Conservation (phyloP, 2,113 vertebrate genomes). For the Hemibagrus wyckioides region DNA sequence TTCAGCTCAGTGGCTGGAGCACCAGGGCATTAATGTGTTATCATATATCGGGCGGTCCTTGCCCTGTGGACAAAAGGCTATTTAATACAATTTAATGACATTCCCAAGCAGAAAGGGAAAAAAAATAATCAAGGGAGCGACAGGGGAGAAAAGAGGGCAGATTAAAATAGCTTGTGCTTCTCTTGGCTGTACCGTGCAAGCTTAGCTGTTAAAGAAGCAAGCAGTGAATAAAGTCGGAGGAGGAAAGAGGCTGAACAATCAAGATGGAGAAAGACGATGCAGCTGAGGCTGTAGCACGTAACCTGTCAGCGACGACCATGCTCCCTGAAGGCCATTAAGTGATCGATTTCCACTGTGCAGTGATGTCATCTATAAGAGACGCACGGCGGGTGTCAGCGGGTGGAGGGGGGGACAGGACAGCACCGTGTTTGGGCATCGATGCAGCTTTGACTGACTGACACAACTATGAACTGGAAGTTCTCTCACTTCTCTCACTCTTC, state of each 20-base stretch:
- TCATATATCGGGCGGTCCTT: constrained; percentile 99
- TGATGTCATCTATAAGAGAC: constrained; percentile 87
- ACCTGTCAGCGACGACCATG: constrained; percentile 79
- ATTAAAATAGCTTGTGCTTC: constrained; percentile 97
- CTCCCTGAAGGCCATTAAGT: constrained; percentile 86
- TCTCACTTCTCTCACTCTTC: constrained; percentile 26
- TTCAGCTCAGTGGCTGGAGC: constrained; percentile 93
- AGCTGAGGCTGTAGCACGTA: constrained; percentile 55
- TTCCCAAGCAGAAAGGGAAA: constrained; percentile 82
- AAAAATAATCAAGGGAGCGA: constrained; percentile 53
- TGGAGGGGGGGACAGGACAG: constrained; percentile 70
- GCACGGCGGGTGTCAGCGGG: constrained; percentile 83
- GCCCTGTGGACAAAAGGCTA: constrained; percentile 99
- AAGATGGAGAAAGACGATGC: constrained; percentile 22
- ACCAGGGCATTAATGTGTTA: constrained; percentile 98
- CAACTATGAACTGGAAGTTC: constrained; percentile 77
- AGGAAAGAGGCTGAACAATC: constrained; percentile 58
- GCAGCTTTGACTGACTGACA: constrained; percentile 80
- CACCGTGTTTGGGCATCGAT: constrained; percentile 77
- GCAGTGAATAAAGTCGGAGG: constrained; percentile 47
- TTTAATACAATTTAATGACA: constrained; percentile 99
- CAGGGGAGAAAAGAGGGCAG: constrained; percentile 74
- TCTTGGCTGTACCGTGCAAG: constrained; percentile 90
- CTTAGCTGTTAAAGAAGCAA: constrained; percentile 64
- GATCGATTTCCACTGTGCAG: constrained; percentile 86